Evolutionary conservation across 2,888 invertebrate genomes (phyloP).

Genomic region (Caenorhabditis afra): DNA sequence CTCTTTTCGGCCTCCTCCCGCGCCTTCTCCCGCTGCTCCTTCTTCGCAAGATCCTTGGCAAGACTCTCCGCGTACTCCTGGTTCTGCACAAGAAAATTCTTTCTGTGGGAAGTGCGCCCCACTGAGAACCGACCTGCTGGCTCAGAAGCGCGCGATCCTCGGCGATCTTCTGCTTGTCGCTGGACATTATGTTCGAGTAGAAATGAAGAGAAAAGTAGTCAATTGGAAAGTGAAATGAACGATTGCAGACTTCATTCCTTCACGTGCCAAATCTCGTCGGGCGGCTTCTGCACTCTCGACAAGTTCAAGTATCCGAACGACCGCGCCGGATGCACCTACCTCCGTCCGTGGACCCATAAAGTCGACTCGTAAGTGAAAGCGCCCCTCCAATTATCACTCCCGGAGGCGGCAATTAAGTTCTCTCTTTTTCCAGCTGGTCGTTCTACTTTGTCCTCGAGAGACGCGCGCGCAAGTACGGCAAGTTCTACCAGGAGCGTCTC

Average conservation of each 20-base stretch:
- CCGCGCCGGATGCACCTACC: constrained; percentile 59
- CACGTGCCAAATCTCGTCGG: constrained; percentile 64
- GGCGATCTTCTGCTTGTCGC: constrained; percentile 11
- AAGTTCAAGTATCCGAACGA: constrained; percentile 61
- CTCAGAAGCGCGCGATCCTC: constrained; percentile 47
- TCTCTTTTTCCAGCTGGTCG: constrained; percentile 56
- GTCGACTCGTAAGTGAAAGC: constrained; percentile 50
- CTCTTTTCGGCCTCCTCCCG: constrained; percentile 19
- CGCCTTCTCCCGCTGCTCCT: constrained; percentile 43
- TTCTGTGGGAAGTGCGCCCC: neutral
- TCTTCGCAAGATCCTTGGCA: constrained; percentile 63
- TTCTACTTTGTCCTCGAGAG: constrained; percentile 71
- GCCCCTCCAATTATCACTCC: constrained; percentile 12
- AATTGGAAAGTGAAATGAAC: neutral
- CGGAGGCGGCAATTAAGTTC: too few species aligned
- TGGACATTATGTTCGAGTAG: constrained; percentile 5
- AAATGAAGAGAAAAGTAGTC: neutral
- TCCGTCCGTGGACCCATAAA: constrained; percentile 63
- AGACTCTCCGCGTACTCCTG: constrained; percentile 67
- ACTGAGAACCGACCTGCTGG: constrained; percentile 26
- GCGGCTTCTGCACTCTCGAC: constrained; percentile 69
- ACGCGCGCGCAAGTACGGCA: constrained; percentile 61
- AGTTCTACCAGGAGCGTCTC: constrained; percentile 18
- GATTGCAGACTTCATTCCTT: constrained; percentile 67
- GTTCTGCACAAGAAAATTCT: constrained; percentile 54